These are phyloP conservation scores for Meiosimyza platycephala DNA, from an alignment of 2,888 invertebrate species.

Conservation along the genomic window DNA sequence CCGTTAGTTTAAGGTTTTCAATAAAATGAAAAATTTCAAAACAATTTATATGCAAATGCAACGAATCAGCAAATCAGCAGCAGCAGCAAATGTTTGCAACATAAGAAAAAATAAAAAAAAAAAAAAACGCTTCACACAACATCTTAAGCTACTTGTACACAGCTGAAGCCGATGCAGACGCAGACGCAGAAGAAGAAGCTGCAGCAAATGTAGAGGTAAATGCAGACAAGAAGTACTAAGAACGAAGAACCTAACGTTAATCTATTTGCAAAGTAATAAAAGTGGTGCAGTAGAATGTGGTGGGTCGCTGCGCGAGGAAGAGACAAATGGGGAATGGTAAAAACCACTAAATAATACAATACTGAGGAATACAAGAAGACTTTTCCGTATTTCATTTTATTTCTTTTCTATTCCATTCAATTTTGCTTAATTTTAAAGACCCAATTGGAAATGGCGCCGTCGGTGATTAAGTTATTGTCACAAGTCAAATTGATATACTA, in stretches of 20 bases:
- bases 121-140: no score
- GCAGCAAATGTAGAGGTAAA: background rate
- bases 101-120: no score
- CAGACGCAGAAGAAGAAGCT: no score
- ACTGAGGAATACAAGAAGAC: background rate
- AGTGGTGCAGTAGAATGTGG: conserved; percentile 21
- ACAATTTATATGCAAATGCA: conserved; percentile 59
- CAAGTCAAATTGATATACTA: no score
- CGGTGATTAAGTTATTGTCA: no score
- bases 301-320: background rate
- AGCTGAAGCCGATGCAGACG: no score
- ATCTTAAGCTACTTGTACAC: no score
- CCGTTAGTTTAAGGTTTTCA: no score
- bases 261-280: conserved; percentile 33
- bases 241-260: conserved; percentile 15
- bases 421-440: background rate
- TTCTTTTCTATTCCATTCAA: conserved; percentile 7
- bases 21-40: conserved; percentile 49
- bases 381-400: conserved; percentile 6
- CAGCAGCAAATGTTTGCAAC: background rate
- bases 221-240: background rate
- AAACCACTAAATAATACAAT: conserved; percentile 14
- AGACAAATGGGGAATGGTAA: background rate
- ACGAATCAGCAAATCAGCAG: conserved; percentile 54
- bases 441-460: no score